Evolutionary conservation across 1,140 invertebrate genomes (phyloP), one percentile per base, ranked within the genome.

Genomic region (Heterodera carotae): DNA sequence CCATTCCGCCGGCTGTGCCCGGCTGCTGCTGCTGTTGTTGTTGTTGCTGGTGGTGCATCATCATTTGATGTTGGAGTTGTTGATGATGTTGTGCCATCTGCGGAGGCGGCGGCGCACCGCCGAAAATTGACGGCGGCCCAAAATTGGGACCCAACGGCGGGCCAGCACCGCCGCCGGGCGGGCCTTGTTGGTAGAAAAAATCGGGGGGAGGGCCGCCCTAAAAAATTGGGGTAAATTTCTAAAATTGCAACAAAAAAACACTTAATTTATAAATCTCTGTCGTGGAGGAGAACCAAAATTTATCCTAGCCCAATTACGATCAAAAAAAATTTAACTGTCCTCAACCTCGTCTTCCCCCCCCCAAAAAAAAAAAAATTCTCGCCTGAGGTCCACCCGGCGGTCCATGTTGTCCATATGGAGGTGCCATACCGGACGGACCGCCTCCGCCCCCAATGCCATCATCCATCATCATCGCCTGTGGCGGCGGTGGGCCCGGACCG

Each of bases 131-230:
- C n/a, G n/a, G 71, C 8, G 56, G 48, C 27, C 33, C 25, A 43
- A 60, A 74, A 74, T 62, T 74, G 53, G 39, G 71, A 53, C 48
- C 48, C 48, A 53, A 18, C 18, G 48, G 48, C 48, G 48, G 48
- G 4, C 31, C 2, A 27, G 70, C 31, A n/a, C n/a, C n/a, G 48
- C n/a, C 56, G 18, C 43, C 59, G 68, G 33, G 75, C 69, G 53
- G 71, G 36, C 71, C 71, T 74, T 77, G 76, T 18, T 77, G 76
- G 39, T 77, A 77, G 34, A 77, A 75, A 36, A 25, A 77, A 0
- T 77, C 76, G 36, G 60, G 69, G 0, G 62, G 75, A 29, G 76
- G 76, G 0, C 71, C 71, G 0, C 71, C 71, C 71, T 74, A 6
- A 31, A n/a, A 48, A 34, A n/a, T 72, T 5, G 27, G n/a, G 60